Percentiles rank a stretch among this genome's conserved stretches.
Conservation (phyloP, 2,797 vertebrate genomes). For the Oryzias sinensis region DNA sequence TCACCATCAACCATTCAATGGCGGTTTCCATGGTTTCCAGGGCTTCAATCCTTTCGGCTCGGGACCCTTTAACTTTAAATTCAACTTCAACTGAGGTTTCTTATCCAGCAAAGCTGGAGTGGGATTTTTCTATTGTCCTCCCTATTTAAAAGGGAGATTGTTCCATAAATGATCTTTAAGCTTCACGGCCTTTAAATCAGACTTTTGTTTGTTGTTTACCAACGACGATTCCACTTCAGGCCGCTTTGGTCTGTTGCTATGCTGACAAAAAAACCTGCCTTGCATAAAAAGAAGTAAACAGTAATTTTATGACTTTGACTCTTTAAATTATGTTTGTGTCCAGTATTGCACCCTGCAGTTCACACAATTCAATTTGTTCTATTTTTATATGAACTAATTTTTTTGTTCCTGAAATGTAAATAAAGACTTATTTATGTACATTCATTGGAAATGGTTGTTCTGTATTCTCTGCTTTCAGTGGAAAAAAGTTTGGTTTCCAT, state of each 20-base stretch:
- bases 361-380: conserved; percentile 62
- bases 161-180: conserved; percentile 4
- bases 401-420: conserved; percentile 72
- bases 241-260: conserved; percentile 42
- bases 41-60: conserved; percentile 96
- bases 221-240: conserved; percentile 31
- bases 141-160: conserved; percentile 44
- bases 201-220: conserved; percentile 36
- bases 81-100: conserved; percentile 85
- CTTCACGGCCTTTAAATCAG: conserved; percentile 40
- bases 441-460: conserved; percentile 25
- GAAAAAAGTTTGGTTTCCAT: too few species aligned
- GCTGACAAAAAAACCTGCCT: conserved; percentile 40
- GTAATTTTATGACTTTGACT: conserved; percentile 22
- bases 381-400: conserved; percentile 80
- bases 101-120: conserved; percentile 24
- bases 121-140: conserved; percentile 20
- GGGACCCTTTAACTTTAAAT: conserved; percentile 96
- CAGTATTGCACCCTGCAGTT: conserved; percentile 43
- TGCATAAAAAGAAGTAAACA: conserved; percentile 34
- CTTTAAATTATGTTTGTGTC: conserved; percentile 17
- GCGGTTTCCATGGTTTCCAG: conserved; percentile 88
- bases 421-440: conserved; percentile 80
- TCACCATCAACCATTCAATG: conserved; percentile 82
- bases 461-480: neutral